Percentiles rank a stretch among this genome's conserved stretches.
Conservation (phyloP, 1,140 invertebrate species). For the Anastatus disparis region DNA sequence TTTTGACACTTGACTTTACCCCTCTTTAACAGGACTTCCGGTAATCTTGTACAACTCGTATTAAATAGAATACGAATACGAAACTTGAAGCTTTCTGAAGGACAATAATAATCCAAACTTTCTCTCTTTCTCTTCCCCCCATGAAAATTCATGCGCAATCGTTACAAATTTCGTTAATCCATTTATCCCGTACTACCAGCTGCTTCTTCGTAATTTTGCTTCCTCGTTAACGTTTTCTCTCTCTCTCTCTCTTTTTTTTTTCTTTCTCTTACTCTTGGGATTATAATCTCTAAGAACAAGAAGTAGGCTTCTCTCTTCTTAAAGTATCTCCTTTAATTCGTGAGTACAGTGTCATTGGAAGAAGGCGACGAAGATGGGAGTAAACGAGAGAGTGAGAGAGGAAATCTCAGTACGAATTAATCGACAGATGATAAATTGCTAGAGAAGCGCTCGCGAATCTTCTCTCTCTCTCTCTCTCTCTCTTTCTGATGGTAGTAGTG, state of each 20-base stretch:
- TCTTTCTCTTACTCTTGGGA: constrained; percentile 7
- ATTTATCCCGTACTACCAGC: background rate
- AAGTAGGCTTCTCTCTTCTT: background rate
- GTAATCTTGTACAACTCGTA: background rate
- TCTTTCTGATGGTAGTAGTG: background rate
- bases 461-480: too few relatives aligned
- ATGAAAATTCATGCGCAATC: constrained; percentile 31
- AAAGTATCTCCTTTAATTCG: background rate
- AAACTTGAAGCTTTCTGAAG: background rate
- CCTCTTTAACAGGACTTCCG: constrained; percentile 3
- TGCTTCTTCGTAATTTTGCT: too few relatives aligned
- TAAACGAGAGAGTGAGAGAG: constrained; percentile 1
- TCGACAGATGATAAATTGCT: constrained; percentile 56
- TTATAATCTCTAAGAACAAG: constrained; percentile 11
- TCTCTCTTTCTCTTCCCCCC: too few relatives aligned
- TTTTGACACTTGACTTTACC: background rate
- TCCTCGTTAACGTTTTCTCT: constrained; percentile 24
- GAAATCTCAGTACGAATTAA: constrained; percentile 54
- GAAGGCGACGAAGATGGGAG: background rate
- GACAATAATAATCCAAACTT: constrained; percentile 7
- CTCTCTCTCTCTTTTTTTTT: too few relatives aligned
- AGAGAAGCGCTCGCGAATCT: constrained; percentile 38
- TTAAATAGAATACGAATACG: constrained; percentile 2
- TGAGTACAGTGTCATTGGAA: background rate
- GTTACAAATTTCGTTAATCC: constrained; percentile 28